Conservation (phyloP, 2,797 vertebrate genomes). For the Acanthurus leucopareius region DNA sequence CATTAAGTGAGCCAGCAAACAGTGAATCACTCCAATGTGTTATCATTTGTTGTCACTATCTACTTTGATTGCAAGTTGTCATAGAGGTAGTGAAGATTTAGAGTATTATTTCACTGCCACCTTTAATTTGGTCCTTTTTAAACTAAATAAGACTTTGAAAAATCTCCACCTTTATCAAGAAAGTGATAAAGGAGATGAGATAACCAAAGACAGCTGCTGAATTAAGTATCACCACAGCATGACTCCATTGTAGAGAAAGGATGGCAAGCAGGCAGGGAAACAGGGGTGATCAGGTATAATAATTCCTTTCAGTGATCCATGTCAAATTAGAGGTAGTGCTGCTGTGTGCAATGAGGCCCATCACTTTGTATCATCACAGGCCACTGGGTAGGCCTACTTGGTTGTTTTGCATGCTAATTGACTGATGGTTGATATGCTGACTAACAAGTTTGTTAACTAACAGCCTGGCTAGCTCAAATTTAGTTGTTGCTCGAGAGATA, state of each 20-base stretch:
- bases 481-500: not conserved
- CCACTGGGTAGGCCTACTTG: constrained; percentile 5
- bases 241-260: constrained; percentile 15
- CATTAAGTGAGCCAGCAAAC: constrained; percentile 11
- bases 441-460: constrained; percentile 21
- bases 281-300: constrained; percentile 51
- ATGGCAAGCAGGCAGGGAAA: constrained; percentile 13
- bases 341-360: constrained; percentile 43
- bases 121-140: not conserved
- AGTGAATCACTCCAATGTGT: constrained; percentile 24
- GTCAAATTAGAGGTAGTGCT: constrained; percentile 40
- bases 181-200: not conserved
- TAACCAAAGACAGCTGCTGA: constrained; percentile 5
- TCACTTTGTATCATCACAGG: constrained; percentile 34
- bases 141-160: not conserved
- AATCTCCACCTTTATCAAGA: not conserved
- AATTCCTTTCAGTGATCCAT: constrained; percentile 66
- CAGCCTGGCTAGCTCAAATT: not conserved
- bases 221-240: constrained; percentile 21
- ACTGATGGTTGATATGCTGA: constrained; percentile 15
- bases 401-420: constrained; percentile 11
- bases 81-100: not conserved
- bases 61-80: constrained; percentile 1
- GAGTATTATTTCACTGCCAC: constrained; percentile 12
- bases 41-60: constrained; percentile 2